phyloP scores from a whole-genome alignment of 2,888 invertebrate species.

The Perdita meconis region DNA sequence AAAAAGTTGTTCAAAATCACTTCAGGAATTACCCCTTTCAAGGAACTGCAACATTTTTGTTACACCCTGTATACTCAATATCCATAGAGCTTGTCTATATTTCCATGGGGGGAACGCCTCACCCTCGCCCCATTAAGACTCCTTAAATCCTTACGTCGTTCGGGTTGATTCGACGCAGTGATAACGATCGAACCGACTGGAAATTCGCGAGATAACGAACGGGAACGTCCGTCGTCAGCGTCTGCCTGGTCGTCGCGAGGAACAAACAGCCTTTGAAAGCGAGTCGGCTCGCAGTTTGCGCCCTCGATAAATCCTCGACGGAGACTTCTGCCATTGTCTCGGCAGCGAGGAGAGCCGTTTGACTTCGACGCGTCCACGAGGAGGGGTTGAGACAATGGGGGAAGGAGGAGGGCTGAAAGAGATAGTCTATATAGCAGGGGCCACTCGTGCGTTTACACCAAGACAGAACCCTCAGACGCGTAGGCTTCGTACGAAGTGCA shows the following conservation, averaged over 20 bases:
- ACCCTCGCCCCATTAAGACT: too few relatives aligned
- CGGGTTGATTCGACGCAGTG: too few relatives aligned
- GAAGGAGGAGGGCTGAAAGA: conserved; percentile 38
- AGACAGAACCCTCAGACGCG: conserved; percentile 62
- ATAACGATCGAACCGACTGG: too few relatives aligned
- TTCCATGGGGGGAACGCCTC: too few relatives aligned
- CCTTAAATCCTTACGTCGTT: too few relatives aligned
- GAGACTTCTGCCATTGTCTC: conserved; percentile 50
- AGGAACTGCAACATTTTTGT: too few relatives aligned
- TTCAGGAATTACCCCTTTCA: too few relatives aligned
- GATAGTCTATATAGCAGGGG: conserved; percentile 49
- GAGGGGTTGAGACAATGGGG: conserved; percentile 33
- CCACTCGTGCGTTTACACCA: conserved; percentile 58
- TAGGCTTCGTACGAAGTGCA: conserved; percentile 69
- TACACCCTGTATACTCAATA: too few relatives aligned
- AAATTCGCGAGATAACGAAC: too few relatives aligned
- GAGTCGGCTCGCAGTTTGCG: conserved; percentile 31
- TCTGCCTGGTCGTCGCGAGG: neutral
- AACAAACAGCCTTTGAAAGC: conserved; percentile 33
- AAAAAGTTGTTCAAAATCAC: too few relatives aligned
- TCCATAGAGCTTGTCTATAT: too few relatives aligned
- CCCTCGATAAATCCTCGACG: conserved; percentile 49
- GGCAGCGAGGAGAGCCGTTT: conserved; percentile 48
- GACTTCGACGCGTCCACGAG: conserved; percentile 47
- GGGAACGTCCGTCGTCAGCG: too few relatives aligned